A percentile compares a stretch with the other conserved stretches of the same genome.
Evolutionary conservation across 2,888 invertebrate genomes (phyloP).

Genomic region (Dynastes hyllus): DNA sequence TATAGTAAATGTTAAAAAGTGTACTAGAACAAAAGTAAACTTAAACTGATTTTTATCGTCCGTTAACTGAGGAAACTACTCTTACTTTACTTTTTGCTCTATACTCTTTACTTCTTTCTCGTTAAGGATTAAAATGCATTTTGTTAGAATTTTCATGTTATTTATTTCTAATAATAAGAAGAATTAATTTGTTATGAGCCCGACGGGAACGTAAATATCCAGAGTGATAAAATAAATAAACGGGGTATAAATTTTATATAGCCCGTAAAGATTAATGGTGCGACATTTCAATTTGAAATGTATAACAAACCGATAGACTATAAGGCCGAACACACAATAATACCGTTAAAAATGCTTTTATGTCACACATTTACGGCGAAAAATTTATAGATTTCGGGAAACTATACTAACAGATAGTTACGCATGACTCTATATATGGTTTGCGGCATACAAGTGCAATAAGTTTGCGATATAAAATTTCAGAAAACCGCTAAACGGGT

Average conservation of each 20-base stretch:
- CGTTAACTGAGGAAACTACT: not conserved
- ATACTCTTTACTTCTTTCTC: not conserved
- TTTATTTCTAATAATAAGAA: conserved; percentile 20
- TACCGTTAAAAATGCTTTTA: conserved; percentile 30
- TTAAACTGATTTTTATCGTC: no score
- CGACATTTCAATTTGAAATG: conserved; percentile 43
- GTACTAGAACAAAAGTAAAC: no score
- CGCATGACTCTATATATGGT: not conserved
- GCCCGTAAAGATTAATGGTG: conserved; percentile 38
- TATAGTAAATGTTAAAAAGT: no score
- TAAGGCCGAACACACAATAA: conserved; percentile 27
- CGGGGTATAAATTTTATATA: conserved; percentile 33
- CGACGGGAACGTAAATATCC: not conserved
- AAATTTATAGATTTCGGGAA: conserved; percentile 38
- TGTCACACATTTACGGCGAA: conserved; percentile 23
- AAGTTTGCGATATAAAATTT: not conserved
- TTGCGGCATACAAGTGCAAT: not conserved
- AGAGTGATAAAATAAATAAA: conserved; percentile 29
- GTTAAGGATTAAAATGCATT: no score
- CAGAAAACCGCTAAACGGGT: no score
- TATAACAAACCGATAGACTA: conserved; percentile 40
- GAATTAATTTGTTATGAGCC: conserved; percentile 14
- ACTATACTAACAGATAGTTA: conserved; percentile 32
- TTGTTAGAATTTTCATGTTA: not conserved
- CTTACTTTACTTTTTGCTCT: not conserved